These are phyloP conservation scores for Lucinisca nassula DNA, from an alignment of 2,888 invertebrate genomes.

Conservation along the genomic window DNA sequence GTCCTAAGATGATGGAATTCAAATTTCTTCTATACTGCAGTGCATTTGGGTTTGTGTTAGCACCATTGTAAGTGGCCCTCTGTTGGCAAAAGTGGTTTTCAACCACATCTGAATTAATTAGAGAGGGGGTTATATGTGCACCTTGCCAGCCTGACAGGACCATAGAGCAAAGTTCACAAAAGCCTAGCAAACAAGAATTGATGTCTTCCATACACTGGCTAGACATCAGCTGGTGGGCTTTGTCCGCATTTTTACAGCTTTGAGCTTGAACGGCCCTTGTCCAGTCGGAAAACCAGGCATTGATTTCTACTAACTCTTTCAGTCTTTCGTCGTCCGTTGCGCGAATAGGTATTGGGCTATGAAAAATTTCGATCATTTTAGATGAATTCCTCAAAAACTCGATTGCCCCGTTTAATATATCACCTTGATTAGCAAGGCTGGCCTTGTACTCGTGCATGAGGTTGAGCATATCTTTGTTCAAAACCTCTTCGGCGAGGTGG, in stretches of 20 bases:
- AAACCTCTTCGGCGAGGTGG: conserved; percentile 66
- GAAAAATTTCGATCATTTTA: conserved; percentile 36
- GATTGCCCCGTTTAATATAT: conserved; percentile 43
- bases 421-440: conserved; percentile 39
- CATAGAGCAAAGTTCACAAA: conserved; percentile 8
- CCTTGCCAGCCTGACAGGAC: background rate
- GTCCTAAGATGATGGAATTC: conserved; percentile 42
- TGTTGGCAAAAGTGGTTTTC: conserved; percentile 58
- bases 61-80: conserved; percentile 30
- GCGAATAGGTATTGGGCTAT: conserved; percentile 28
- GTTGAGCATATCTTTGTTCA: conserved; percentile 62
- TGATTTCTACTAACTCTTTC: conserved; percentile 8
- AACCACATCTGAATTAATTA: conserved; percentile 48
- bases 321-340: conserved; percentile 35
- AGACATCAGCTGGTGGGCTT: conserved; percentile 23
- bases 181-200: conserved; percentile 41
- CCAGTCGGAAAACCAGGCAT: conserved; percentile 27
- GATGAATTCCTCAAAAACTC: conserved; percentile 41
- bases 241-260: background rate
- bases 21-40: conserved; percentile 32
- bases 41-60: conserved; percentile 39
- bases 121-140: conserved; percentile 34
- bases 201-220: conserved; percentile 46
- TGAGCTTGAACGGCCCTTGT: background rate
- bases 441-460: conserved; percentile 47